These are phyloP conservation scores for Leptodactylus fuscus DNA, from an alignment of 2,113 vertebrate genomes.

Conservation along the genomic window DNA sequence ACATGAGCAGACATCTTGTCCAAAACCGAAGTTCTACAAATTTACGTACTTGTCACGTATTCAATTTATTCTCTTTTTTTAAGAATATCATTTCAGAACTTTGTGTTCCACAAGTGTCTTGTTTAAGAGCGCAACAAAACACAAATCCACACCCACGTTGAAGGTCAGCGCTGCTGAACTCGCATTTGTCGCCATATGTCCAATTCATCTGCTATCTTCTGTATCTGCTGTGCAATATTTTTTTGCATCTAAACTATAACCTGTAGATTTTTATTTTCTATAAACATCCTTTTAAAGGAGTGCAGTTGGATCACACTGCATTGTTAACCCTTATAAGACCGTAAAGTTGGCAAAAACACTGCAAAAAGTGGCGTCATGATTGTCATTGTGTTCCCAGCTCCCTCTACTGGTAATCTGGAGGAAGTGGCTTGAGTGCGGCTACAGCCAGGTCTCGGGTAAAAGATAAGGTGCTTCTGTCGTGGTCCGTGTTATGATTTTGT, in stretches of 20 bases:
- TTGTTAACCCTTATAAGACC: neutral
- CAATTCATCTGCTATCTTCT: neutral
- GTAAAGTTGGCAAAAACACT: neutral
- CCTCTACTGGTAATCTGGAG: slow-evolving; percentile 26
- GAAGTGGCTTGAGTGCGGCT: slow-evolving; percentile 12
- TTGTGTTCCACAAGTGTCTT: neutral
- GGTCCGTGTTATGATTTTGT: neutral
- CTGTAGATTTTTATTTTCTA: neutral
- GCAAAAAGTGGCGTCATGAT: neutral
- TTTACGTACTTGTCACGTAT: too few relatives aligned
- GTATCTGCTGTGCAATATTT: neutral
- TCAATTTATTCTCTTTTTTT: too few relatives aligned
- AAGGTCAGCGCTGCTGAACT: neutral
- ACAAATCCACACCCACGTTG: neutral
- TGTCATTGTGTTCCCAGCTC: slow-evolving; percentile 14
- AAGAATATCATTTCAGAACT: neutral
- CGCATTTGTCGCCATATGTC: neutral
- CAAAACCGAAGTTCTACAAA: neutral
- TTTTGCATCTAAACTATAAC: neutral
- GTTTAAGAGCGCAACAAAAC: too few relatives aligned
- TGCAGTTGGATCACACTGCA: neutral
- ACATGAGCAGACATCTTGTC: neutral
- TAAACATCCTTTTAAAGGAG: neutral
- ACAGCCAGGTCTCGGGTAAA: neutral
- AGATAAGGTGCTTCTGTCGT: slow-evolving; percentile 49